phyloP scores from a whole-genome alignment of 2,113 vertebrate species.

The Centropristis striata region DNA sequence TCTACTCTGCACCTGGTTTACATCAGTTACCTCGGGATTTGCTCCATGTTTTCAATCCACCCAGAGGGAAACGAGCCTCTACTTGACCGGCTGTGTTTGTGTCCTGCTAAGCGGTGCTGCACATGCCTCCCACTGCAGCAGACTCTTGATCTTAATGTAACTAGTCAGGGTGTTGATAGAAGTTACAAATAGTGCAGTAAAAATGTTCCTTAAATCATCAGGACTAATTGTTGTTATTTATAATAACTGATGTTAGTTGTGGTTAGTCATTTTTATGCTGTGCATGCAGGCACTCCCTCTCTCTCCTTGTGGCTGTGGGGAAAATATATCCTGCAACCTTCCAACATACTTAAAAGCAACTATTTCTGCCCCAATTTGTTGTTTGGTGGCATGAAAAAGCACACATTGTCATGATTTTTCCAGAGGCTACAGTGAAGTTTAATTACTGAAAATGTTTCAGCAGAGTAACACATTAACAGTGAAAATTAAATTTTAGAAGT shows the following conservation, averaged over 20 bases:
- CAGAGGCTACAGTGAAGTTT: no score
- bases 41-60: neutral
- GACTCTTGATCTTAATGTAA: neutral
- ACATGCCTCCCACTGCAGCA: neutral
- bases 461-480: neutral
- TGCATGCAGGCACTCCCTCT: constrained; percentile 1
- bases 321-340: neutral
- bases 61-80: neutral
- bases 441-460: neutral
- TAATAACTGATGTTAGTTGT: neutral
- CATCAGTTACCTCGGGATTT: neutral
- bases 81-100: neutral
- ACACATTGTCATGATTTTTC: neutral
- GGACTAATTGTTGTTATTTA: constrained; percentile 5
- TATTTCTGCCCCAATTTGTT: neutral
- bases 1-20: constrained; percentile 1
- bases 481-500: neutral
- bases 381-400: neutral
- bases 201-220: constrained; percentile 20
- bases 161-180: constrained; percentile 1
- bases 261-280: neutral
- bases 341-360: neutral
- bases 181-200: constrained; percentile 2
- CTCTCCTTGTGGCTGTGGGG: neutral
- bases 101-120: neutral